These are phyloP conservation scores for Cheiracanthium punctorium DNA, from an alignment of 2,888 invertebrate species.

Conservation along the genomic window DNA sequence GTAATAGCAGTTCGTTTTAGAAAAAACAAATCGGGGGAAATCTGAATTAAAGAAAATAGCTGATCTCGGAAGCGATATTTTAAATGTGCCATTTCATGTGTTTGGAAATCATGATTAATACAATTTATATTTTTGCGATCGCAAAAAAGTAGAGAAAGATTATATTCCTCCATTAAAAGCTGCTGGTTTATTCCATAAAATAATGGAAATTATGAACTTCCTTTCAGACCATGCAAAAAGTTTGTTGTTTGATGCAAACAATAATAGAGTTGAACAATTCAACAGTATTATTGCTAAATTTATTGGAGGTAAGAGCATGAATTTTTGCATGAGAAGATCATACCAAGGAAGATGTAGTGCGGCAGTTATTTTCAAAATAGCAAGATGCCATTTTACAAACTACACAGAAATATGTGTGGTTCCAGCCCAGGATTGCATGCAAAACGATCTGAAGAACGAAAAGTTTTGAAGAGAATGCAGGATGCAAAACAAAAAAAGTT, in stretches of 20 bases:
- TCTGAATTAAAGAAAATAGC: not conserved
- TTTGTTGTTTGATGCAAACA: constrained; percentile 12
- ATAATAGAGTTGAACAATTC: constrained; percentile 31
- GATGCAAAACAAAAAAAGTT: not conserved
- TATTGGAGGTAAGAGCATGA: constrained; percentile 5
- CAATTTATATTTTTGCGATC: not conserved
- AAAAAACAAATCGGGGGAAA: not conserved
- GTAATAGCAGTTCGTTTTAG: not conserved
- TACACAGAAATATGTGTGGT: not conserved
- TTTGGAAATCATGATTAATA: not conserved
- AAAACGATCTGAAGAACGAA: not conserved
- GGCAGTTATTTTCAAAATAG: too few relatives aligned
- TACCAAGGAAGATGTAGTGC: too few relatives aligned
- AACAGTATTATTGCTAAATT: constrained; percentile 10
- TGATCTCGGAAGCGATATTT: not conserved
- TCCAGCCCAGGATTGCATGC: not conserved
- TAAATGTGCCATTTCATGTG: not conserved
- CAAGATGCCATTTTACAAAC: too few relatives aligned
- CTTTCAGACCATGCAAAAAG: not conserved
- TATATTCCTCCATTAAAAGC: not conserved
- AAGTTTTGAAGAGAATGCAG: not conserved
- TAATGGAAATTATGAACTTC: not conserved
- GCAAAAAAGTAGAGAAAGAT: not conserved
- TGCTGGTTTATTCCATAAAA: not conserved
- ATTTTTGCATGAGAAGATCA: not conserved